Evolutionary conservation across 2,888 invertebrate species (phyloP).

Genomic region (Drosophila formosana): DNA sequence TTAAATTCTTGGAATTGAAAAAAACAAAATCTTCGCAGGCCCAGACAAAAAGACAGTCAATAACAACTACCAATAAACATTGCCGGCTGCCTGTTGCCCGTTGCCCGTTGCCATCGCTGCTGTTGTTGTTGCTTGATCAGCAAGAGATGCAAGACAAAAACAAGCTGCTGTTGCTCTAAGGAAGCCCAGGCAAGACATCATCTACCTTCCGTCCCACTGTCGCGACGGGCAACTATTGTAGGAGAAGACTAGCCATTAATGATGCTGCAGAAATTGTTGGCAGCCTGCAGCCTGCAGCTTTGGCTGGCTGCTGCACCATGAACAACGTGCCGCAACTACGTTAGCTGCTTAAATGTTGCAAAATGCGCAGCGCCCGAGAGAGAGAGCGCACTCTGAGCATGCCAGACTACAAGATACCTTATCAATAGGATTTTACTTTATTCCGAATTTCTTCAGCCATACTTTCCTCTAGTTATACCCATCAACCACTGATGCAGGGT

Average conservation of each 20-base stretch:
- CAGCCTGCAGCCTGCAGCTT: slow-evolving; percentile 32
- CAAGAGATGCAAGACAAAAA: slow-evolving; percentile 1
- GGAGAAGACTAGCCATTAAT: slow-evolving; percentile 32
- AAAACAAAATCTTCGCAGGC: slow-evolving; percentile 25
- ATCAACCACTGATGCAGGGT: no score
- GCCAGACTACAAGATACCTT: no score
- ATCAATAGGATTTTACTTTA: no score
- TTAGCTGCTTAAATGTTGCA: slow-evolving; percentile 36
- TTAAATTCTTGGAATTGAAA: slow-evolving; percentile 71
- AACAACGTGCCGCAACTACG: slow-evolving; percentile 16
- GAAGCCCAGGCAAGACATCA: slow-evolving; percentile 16
- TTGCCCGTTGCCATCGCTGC: slow-evolving; percentile 12
- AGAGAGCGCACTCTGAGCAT: slow-evolving; percentile 11
- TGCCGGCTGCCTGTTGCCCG: slow-evolving; percentile 35
- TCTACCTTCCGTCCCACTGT: background rate
- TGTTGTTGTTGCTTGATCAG: slow-evolving; percentile 24
- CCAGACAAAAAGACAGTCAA: slow-evolving; percentile 18
- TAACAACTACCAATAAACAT: slow-evolving; percentile 41
- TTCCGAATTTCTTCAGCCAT: no score
- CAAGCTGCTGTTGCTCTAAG: slow-evolving; percentile 2
- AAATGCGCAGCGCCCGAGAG: slow-evolving; percentile 11
- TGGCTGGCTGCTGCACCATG: no score
- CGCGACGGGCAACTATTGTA: slow-evolving; percentile 12
- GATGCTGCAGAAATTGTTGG: slow-evolving; percentile 50
- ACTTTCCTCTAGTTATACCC: no score